These are phyloP conservation scores for Leptopilina drosophilae DNA, from an alignment of 2,888 invertebrate species.

Conservation along the genomic window DNA sequence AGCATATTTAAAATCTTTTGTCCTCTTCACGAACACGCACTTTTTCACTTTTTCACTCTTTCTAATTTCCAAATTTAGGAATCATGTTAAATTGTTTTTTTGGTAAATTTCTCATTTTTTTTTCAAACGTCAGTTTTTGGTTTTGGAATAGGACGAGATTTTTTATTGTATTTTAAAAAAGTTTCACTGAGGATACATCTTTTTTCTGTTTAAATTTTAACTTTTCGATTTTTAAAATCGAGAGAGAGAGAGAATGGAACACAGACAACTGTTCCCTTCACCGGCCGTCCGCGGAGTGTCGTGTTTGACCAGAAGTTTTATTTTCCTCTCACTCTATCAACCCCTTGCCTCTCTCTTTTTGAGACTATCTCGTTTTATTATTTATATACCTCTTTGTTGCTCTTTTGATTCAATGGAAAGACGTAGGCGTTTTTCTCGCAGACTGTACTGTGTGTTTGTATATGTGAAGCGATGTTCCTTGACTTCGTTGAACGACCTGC, in stretches of 20 bases:
- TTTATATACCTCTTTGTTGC: slow-evolving; percentile 51
- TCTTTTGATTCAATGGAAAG: slow-evolving; percentile 49
- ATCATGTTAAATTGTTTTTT: too few species aligned
- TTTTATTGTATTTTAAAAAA: too few species aligned
- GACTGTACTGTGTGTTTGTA: slow-evolving; percentile 4
- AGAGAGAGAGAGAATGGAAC: slow-evolving; percentile 38
- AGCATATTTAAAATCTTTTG: neutral
- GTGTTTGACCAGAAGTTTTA: slow-evolving; percentile 30
- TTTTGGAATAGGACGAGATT: too few species aligned
- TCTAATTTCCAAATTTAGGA: too few species aligned
- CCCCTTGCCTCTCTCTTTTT: slow-evolving; percentile 40
- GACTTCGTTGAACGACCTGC: slow-evolving; percentile 30
- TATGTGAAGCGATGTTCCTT: slow-evolving; percentile 46
- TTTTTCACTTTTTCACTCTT: neutral
- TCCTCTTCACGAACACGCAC: neutral
- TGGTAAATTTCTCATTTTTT: neutral
- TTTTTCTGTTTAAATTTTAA: neutral
- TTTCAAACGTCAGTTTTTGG: neutral
- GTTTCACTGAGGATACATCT: neutral
- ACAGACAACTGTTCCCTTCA: slow-evolving; percentile 72
- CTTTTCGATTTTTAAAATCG: neutral
- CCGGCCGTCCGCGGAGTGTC: slow-evolving; percentile 70
- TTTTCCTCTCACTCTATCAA: slow-evolving; percentile 50
- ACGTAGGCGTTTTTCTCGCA: slow-evolving; percentile 49
- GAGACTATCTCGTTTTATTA: slow-evolving; percentile 48